Conservation (phyloP, 2,888 invertebrate genomes). For the Eurytoma adleriae region DNA sequence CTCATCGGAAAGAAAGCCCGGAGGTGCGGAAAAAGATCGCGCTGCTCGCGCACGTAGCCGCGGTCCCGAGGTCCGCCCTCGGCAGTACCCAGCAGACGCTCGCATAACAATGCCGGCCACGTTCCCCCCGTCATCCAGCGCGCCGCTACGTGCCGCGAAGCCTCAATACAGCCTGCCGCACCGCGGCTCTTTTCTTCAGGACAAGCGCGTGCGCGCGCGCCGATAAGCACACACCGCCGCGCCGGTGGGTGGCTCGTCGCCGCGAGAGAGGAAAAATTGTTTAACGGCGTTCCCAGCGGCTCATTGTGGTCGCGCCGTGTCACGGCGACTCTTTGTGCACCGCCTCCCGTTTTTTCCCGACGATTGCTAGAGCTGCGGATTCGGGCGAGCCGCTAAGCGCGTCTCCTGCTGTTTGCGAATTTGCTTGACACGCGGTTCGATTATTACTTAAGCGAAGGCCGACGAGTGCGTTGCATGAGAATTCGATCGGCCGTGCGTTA, state of each 20-base stretch:
- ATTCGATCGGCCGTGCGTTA: neutral
- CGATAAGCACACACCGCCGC: neutral
- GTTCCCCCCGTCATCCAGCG: constrained; percentile 37
- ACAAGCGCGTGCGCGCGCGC: neutral
- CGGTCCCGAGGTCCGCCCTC: neutral
- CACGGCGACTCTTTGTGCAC: neutral
- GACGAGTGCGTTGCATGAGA: neutral
- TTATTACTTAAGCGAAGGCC: neutral
- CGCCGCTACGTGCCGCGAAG: constrained; percentile 33
- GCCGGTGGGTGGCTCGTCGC: constrained; percentile 1
- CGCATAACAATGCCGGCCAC: constrained; percentile 39
- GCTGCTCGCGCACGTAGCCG: too few species aligned
- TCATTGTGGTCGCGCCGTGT: neutral
- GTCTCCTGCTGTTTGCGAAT: too few species aligned
- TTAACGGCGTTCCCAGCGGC: constrained; percentile 2
- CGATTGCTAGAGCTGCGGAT: too few species aligned
- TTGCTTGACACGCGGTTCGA: neutral
- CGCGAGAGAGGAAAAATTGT: constrained; percentile 9
- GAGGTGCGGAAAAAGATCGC: too few species aligned
- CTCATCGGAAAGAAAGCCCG: too few species aligned
- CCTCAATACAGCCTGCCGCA: neutral
- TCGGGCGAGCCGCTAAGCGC: too few species aligned
- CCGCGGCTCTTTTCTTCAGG: constrained; percentile 11
- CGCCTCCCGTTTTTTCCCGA: neutral
- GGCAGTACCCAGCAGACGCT: neutral